Evolutionary conservation across 64 coral and sea anemone species (phyloP).

Genomic region (Porites lutea): DNA sequence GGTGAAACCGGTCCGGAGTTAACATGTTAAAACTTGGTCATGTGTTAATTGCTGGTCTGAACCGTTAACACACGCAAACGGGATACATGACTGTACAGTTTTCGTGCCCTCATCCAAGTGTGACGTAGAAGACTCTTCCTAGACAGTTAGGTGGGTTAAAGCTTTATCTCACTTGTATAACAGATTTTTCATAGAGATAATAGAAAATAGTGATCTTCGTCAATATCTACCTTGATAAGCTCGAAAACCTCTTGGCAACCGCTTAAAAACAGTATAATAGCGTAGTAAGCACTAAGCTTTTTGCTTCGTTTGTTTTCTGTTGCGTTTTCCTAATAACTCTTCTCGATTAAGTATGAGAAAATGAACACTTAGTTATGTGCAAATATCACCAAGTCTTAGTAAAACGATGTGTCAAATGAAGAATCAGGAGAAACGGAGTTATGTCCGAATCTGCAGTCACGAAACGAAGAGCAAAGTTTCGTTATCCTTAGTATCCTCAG

Average conservation of each 20-base stretch:
- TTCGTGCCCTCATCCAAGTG: neutral
- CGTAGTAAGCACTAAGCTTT: neutral
- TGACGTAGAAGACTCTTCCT: conserved; percentile 8
- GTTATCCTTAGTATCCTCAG: too few relatives aligned
- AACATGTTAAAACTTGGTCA: too few relatives aligned
- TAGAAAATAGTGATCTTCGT: neutral
- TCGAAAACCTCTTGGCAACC: neutral
- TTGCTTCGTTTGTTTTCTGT: neutral
- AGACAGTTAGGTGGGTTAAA: neutral
- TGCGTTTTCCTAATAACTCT: too few relatives aligned
- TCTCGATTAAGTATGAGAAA: too few relatives aligned
- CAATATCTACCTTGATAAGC: conserved; percentile 22
- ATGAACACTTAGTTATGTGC: too few relatives aligned
- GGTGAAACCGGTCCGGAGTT: too few relatives aligned
- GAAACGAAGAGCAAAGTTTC: too few relatives aligned
- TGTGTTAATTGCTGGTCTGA: too few relatives aligned
- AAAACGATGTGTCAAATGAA: too few relatives aligned
- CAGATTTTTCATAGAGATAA: conserved; percentile 36
- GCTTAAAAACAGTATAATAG: neutral
- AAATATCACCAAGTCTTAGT: too few relatives aligned
- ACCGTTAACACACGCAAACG: neutral
- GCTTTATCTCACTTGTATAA: conserved; percentile 25
- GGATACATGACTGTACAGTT: neutral
- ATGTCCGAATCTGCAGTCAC: too few relatives aligned
- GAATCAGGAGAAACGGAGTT: too few relatives aligned